Conservation (phyloP, 2,113 vertebrate genomes). For the Hippopotamus amphibius region DNA sequence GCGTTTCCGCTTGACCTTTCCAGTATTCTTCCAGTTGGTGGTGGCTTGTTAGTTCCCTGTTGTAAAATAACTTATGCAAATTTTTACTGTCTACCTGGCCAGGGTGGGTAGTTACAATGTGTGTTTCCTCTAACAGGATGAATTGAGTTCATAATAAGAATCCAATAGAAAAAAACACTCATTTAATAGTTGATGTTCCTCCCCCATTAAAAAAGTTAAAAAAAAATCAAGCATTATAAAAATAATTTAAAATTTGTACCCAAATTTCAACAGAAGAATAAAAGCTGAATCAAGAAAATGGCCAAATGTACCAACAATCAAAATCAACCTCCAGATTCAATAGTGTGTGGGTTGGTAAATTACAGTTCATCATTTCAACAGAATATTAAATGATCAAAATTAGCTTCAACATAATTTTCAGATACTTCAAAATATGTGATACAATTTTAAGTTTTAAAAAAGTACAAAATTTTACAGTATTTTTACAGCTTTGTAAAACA, state of each 20-base stretch:
- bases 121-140: too few species aligned
- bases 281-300: background rate
- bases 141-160: background rate
- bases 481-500: background rate
- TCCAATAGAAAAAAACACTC: background rate
- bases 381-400: background rate
- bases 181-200: background rate
- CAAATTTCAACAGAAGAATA: constrained; percentile 13
- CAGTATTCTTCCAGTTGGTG: too few species aligned
- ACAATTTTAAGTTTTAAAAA: constrained; percentile 3
- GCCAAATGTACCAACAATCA: background rate
- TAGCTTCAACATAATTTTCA: background rate
- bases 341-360: background rate
- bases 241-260: background rate
- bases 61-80: too few species aligned
- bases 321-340: constrained; percentile 21
- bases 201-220: background rate
- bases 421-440: background rate
- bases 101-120: too few species aligned
- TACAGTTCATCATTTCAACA: background rate
- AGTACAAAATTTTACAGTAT: background rate
- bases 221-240: background rate
- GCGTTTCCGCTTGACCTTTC: too few species aligned
- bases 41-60: too few species aligned
- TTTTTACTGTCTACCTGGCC: too few species aligned